phyloP scores from a whole-genome alignment of 2,113 vertebrate species.

The Lagopus muta region DNA sequence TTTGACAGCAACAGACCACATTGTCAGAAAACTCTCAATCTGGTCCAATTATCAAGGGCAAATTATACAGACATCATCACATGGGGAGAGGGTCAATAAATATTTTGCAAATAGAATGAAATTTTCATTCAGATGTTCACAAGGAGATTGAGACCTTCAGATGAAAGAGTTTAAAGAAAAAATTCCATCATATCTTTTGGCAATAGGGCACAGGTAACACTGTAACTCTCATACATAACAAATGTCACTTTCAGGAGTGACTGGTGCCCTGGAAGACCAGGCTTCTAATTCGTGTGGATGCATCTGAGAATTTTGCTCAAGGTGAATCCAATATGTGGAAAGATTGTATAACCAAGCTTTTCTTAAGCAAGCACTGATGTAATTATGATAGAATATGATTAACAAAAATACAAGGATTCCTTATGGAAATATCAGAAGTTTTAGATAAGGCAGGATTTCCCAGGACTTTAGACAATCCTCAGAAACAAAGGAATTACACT shows the following conservation, averaged over 20 bases:
- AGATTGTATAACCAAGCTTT: not conserved
- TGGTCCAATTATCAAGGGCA: not conserved
- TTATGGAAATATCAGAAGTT: not conserved
- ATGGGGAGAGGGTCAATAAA: not conserved
- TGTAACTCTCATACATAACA: not conserved
- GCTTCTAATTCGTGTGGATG: not conserved
- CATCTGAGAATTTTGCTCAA: not conserved
- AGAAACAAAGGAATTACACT: not conserved
- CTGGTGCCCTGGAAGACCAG: not conserved
- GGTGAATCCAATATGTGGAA: not conserved
- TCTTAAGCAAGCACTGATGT: not conserved
- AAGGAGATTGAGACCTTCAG: not conserved
- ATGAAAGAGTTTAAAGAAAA: not conserved
- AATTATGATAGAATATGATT: not conserved
- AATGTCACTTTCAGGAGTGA: not conserved
- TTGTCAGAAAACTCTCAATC: not conserved
- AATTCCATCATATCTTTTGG: not conserved
- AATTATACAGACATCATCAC: not conserved
- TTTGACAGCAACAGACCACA: not conserved
- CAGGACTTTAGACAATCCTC: not conserved
- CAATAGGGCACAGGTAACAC: not conserved
- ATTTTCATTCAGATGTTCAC: not conserved
- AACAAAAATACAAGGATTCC: not conserved
- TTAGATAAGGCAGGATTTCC: not conserved
- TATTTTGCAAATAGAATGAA: not conserved